phyloP scores from a whole-genome alignment of 37 sponge, comb jelly and placozoan species.

The Halisarca cf. caerulea region DNA sequence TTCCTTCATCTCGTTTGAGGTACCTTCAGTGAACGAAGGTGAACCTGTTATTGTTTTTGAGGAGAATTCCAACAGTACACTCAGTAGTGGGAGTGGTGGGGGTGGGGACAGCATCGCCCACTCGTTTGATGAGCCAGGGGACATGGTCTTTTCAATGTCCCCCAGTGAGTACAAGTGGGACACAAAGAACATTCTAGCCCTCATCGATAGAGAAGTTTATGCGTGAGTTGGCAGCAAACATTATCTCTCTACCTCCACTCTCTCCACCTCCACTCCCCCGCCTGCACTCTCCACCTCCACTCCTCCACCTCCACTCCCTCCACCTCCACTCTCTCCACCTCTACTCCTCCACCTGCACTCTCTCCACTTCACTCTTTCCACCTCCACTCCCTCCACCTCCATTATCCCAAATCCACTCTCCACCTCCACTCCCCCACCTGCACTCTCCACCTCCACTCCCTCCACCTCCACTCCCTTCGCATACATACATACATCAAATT shows the following conservation, averaged over 20 bases:
- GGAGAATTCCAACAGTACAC: background rate
- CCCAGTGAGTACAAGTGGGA: background rate
- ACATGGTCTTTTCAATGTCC: background rate
- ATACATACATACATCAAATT: background rate
- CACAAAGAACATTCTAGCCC: conserved; percentile 9
- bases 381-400: too few species aligned
- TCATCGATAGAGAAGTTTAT: background rate
- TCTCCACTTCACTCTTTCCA: too few species aligned
- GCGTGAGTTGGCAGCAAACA: background rate
- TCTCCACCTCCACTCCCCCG: too few species aligned
- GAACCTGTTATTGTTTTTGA: background rate
- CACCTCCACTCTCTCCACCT: too few species aligned
- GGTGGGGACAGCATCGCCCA: conserved; percentile 2
- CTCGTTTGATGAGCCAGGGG: background rate
- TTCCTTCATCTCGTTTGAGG: background rate
- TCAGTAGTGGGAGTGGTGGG: background rate
- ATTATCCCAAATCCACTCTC: too few species aligned
- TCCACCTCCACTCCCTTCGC: too few species aligned
- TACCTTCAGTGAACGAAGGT: background rate
- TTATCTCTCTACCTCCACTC: too few species aligned
- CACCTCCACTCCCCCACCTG: too few species aligned
- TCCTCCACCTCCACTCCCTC: too few species aligned
- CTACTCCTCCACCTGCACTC: too few species aligned
- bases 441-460: too few species aligned
- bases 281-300: too few species aligned